Evolutionary conservation across 1,140 invertebrate genomes (phyloP).

Genomic region (Brachionus calyciflorus): DNA sequence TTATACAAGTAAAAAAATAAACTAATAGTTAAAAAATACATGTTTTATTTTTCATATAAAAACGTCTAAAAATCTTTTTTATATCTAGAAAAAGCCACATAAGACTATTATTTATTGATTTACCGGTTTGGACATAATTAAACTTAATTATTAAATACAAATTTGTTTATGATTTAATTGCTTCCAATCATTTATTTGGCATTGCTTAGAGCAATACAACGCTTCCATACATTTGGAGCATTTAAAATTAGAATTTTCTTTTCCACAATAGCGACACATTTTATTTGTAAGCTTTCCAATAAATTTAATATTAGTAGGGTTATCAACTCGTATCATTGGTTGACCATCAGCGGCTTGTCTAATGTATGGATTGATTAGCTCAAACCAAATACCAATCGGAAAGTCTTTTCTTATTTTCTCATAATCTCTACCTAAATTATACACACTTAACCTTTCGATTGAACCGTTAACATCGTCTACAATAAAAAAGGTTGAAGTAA

Average conservation of each 20-base stretch:
- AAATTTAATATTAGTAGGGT: background rate
- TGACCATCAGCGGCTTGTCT: background rate
- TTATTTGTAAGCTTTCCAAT: background rate
- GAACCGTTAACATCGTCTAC: background rate
- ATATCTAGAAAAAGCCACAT: no score
- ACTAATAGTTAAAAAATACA: no score
- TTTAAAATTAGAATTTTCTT: background rate
- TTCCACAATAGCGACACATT: constrained; percentile 22
- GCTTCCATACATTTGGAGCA: background rate
- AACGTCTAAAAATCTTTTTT: no score
- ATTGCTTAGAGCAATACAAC: background rate
- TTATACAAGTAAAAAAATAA: no score
- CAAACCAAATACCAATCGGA: background rate
- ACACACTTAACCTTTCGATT: background rate
- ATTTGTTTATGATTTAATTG: background rate
- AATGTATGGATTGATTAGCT: constrained; percentile 3
- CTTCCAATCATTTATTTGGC: constrained; percentile 7
- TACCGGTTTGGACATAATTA: no score
- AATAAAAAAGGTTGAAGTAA: background rate
- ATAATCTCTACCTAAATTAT: background rate
- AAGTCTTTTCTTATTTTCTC: background rate
- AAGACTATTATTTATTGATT: no score
- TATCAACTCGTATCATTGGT: background rate
- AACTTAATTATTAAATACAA: no score
- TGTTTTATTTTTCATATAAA: no score